Conservation (phyloP, 2,888 invertebrate genomes). For the Drosophila macrothrix region DNA sequence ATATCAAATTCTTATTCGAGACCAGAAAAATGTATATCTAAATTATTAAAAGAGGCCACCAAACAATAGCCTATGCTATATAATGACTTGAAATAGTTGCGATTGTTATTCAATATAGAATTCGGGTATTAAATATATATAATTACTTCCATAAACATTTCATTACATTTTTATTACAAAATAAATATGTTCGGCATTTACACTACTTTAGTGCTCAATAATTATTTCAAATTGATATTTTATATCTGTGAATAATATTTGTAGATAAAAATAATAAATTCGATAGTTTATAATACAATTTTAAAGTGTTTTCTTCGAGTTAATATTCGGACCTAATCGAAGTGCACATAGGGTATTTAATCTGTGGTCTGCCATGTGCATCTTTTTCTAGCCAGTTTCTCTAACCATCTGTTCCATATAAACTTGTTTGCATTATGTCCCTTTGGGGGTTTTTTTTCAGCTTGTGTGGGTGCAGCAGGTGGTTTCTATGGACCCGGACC, state of each 20-base stretch:
- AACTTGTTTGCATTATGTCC: constrained; percentile 41
- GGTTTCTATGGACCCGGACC: constrained; percentile 61
- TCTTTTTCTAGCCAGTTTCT: constrained; percentile 25
- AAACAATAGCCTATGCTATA: neutral
- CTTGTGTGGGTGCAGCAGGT: constrained; percentile 68
- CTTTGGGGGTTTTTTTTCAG: constrained; percentile 12
- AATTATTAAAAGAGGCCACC: neutral
- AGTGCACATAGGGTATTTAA: constrained; percentile 28
- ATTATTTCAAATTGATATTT: neutral
- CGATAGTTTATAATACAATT: neutral
- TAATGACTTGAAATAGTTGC: neutral
- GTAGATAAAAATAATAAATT: neutral
- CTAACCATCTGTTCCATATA: constrained; percentile 56
- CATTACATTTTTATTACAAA: neutral
- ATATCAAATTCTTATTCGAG: neutral
- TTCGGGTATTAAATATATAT: neutral
- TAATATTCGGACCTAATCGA: neutral
- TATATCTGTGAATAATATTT: neutral
- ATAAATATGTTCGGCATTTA: neutral
- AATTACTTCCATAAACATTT: neutral
- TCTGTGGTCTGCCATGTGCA: neutral
- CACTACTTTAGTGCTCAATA: neutral
- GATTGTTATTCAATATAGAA: neutral
- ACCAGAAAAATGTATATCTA: neutral
- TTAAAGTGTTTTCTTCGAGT: neutral